Percentiles rank a stretch among this genome's conserved stretches.
Conservation (phyloP, 2,797 vertebrate species). For the Acrocephalus scirpaceus region DNA sequence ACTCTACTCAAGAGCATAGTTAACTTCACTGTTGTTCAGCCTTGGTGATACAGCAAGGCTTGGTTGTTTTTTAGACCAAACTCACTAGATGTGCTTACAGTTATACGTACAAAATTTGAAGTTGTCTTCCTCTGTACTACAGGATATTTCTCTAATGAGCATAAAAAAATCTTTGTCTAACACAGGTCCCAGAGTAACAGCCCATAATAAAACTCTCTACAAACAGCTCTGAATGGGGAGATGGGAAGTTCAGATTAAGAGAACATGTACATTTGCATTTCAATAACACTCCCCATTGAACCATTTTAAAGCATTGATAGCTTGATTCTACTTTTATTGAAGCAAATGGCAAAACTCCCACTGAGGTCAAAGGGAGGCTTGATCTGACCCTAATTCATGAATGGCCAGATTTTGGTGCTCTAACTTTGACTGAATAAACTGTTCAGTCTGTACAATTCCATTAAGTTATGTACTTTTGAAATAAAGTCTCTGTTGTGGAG, state of each 20-base stretch:
- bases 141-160: not conserved
- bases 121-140: not conserved
- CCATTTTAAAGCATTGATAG: not conserved
- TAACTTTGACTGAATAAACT: not conserved
- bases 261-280: constrained; percentile 44
- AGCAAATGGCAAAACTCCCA: constrained; percentile 21
- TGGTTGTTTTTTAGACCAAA: not conserved
- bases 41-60: not conserved
- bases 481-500: not conserved
- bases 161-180: not conserved
- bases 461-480: not conserved
- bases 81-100: not conserved
- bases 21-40: not conserved
- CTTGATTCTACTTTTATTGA: not conserved
- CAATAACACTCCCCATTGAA: constrained; percentile 17
- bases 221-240: constrained; percentile 17
- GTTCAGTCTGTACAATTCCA: not conserved
- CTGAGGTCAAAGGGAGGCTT: not conserved
- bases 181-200: not conserved
- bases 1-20: not conserved
- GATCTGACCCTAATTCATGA: constrained; percentile 20
- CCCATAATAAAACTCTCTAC: not conserved
- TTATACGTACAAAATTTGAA: not conserved
- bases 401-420: not conserved
- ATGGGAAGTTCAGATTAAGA: constrained; percentile 51